phyloP scores from a whole-genome alignment of 2,113 vertebrate species.

The Parotia lawesii region DNA sequence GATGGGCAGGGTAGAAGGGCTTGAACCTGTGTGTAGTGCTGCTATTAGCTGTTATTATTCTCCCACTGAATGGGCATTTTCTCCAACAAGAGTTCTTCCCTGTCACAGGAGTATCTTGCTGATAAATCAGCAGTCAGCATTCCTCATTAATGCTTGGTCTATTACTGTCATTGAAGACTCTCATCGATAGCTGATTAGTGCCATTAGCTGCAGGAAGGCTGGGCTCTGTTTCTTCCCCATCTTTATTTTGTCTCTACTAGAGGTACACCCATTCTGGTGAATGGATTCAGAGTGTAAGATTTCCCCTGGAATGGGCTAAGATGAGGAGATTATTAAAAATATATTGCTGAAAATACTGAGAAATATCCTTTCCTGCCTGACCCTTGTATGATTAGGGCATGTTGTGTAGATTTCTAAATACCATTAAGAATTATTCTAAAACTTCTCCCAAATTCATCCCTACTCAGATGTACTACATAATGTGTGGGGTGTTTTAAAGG shows the following conservation, averaged over 20 bases:
- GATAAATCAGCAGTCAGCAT: neutral
- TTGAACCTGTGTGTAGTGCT: neutral
- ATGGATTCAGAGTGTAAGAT: neutral
- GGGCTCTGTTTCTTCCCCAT: neutral
- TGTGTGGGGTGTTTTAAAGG: accelerated
- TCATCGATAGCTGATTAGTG: neutral
- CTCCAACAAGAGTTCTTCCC: neutral
- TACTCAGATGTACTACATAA: neutral
- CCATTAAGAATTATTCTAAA: neutral
- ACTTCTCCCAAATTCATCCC: neutral
- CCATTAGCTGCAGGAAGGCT: neutral
- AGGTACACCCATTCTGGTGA: neutral
- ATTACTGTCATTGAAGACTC: neutral
- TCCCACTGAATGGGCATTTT: neutral
- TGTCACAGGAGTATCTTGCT: neutral
- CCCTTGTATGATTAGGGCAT: neutral
- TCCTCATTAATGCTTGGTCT: neutral
- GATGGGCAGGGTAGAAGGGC: neutral
- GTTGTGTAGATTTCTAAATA: neutral
- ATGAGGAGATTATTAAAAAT: neutral
- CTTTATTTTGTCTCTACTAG: neutral
- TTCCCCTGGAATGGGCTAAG: neutral
- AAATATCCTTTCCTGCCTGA: neutral
- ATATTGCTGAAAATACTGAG: neutral
- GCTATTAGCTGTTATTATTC: neutral